Conservation (phyloP, 1,140 invertebrate genomes). For the Drosophila watanabei region DNA sequence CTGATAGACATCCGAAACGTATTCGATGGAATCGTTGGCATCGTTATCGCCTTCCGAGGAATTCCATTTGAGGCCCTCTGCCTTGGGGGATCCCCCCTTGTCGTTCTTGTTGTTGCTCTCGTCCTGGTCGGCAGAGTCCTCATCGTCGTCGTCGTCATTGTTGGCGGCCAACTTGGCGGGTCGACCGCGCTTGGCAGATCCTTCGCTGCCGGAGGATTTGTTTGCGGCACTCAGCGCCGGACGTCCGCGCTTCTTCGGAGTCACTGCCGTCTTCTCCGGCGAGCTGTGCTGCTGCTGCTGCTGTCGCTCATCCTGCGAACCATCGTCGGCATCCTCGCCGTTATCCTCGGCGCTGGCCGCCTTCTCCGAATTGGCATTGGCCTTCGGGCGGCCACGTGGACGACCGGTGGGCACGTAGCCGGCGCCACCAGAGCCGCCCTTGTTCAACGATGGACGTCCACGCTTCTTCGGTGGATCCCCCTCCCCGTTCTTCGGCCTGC, state of each 20-base stretch:
- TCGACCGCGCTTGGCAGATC: constrained; percentile 40
- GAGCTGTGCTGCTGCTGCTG: background rate
- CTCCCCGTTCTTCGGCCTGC: constrained; percentile 69
- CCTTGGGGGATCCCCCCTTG: constrained; percentile 17
- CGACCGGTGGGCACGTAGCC: constrained; percentile 55
- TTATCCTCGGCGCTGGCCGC: constrained; percentile 9
- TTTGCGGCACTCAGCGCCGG: constrained; percentile 4
- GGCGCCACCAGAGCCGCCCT: background rate
- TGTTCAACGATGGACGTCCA: constrained; percentile 50
- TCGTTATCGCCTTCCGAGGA: constrained; percentile 26
- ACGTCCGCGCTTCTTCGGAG: constrained; percentile 65
- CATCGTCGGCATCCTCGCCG: constrained; percentile 33
- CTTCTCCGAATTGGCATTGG: constrained; percentile 14
- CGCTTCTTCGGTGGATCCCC: constrained; percentile 60
- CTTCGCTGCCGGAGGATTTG: constrained; percentile 5
- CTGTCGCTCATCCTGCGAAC: background rate
- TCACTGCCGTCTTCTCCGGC: constrained; percentile 19
- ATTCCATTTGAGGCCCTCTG: constrained; percentile 24
- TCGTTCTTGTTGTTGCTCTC: constrained; percentile 29
- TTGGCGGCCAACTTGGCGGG: constrained; percentile 8
- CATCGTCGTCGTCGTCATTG: constrained; percentile 17
- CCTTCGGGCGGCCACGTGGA: constrained; percentile 62
- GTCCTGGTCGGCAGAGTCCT: constrained; percentile 33
- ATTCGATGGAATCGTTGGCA: constrained; percentile 31
- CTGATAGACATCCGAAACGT: constrained; percentile 45